phyloP scores from a whole-genome alignment of 64 coral and sea anemone species.

The Pocillopora verrucosa region DNA sequence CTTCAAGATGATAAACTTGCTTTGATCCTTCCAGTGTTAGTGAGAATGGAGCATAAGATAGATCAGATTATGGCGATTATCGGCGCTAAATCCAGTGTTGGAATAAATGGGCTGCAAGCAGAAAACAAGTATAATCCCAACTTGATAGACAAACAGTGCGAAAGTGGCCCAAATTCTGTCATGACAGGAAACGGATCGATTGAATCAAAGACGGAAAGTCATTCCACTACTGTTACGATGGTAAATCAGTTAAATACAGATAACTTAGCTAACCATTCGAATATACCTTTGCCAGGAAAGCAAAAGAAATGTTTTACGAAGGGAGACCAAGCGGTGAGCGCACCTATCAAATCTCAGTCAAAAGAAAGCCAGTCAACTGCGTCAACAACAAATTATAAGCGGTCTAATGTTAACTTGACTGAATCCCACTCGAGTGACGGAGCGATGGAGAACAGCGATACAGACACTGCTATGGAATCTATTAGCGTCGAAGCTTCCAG shows the following conservation, averaged over 20 bases:
- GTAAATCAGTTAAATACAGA: background rate
- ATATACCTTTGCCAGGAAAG: background rate
- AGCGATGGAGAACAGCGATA: background rate
- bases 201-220: background rate
- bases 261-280: background rate
- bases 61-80: slow-evolving; percentile 25
- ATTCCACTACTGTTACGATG: background rate
- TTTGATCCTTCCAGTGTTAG: background rate
- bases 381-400: background rate
- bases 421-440: background rate
- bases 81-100: background rate
- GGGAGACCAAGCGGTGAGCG: too few species aligned
- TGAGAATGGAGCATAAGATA: slow-evolving; percentile 28
- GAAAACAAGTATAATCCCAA: slow-evolving; percentile 1
- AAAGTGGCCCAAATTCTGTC: background rate
- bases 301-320: too few species aligned
- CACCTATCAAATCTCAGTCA: background rate
- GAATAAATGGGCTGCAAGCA: background rate
- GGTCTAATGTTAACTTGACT: background rate
- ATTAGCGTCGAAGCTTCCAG: background rate
- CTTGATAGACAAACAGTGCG: background rate
- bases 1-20: slow-evolving; percentile 26
- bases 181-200: background rate
- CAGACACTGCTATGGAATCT: background rate
- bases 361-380: background rate